These are phyloP conservation scores for Sphaerophoria rueppellii DNA, from an alignment of 2,888 invertebrate species.

Conservation along the genomic window DNA sequence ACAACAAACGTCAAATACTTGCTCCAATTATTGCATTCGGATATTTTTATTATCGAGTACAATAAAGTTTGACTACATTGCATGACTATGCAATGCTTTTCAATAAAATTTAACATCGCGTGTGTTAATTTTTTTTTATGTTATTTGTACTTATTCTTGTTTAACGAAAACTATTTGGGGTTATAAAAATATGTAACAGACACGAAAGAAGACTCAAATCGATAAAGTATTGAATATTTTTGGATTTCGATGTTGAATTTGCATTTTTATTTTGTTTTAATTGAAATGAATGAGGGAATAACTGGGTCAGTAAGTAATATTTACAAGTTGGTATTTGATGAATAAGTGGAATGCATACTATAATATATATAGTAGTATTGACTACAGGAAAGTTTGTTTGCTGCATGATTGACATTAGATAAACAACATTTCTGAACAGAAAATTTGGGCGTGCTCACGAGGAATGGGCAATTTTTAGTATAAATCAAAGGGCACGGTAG, in stretches of 20 bases:
- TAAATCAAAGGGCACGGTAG: too few species aligned
- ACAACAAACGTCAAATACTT: too few species aligned
- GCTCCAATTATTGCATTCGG: background rate
- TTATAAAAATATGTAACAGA: constrained; percentile 16
- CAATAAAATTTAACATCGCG: constrained; percentile 24
- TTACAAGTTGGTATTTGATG: too few species aligned
- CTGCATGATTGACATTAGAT: too few species aligned
- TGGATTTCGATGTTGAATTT: constrained; percentile 15
- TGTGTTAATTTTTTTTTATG: constrained; percentile 1
- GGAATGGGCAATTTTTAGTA: too few species aligned
- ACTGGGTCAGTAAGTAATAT: too few species aligned
- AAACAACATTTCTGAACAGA: too few species aligned
- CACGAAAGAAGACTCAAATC: constrained; percentile 20
- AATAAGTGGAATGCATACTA: too few species aligned
- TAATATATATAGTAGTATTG: too few species aligned
- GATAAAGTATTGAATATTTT: constrained; percentile 18
- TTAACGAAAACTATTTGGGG: constrained; percentile 5
- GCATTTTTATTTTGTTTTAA: background rate
- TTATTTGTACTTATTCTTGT: constrained; percentile 14
- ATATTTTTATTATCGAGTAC: background rate
- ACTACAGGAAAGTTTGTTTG: too few species aligned
- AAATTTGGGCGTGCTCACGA: too few species aligned
- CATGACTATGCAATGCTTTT: constrained; percentile 13
- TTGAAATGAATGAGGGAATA: too few species aligned
- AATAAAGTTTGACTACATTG: constrained; percentile 9